These are phyloP conservation scores for Alligator sinensis DNA, from an alignment of 2,113 vertebrate species.

Conservation along the genomic window DNA sequence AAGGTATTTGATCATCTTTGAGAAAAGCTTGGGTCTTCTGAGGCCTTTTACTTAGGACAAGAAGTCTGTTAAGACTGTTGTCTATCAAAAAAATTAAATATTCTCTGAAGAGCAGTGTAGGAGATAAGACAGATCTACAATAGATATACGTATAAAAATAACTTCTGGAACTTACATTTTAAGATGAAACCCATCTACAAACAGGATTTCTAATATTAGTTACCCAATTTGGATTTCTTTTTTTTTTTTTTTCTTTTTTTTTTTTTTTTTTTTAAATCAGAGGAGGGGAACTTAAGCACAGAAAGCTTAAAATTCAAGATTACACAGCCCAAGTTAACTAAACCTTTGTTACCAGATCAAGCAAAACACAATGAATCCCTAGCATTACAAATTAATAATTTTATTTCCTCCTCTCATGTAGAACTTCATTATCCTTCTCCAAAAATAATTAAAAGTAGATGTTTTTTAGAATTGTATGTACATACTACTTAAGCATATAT, in stretches of 20 bases:
- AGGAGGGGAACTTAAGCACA: background rate
- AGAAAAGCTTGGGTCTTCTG: background rate
- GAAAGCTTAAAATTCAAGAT: background rate
- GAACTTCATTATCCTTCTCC: background rate
- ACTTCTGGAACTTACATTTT: background rate
- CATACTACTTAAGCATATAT: background rate
- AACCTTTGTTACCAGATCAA: background rate
- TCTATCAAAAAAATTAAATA: background rate
- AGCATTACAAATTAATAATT: background rate
- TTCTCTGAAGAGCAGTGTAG: background rate
- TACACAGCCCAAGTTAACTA: background rate
- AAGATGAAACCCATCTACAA: background rate
- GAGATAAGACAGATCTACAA: background rate
- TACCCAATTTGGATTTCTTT: background rate
- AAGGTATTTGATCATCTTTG: background rate
- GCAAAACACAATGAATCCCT: background rate
- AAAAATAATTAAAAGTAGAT: background rate
- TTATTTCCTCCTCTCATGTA: background rate
- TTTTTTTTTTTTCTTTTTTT: too few relatives aligned
- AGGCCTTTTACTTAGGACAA: background rate
- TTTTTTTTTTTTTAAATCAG: too few relatives aligned
- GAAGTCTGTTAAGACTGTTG: constrained; percentile 15
- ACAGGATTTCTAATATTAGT: background rate
- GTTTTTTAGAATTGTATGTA: background rate
- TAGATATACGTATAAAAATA: background rate